These are phyloP conservation scores for Pseudomugil gertrudae DNA, from an alignment of 2,797 vertebrate species.

Conservation along the genomic window DNA sequence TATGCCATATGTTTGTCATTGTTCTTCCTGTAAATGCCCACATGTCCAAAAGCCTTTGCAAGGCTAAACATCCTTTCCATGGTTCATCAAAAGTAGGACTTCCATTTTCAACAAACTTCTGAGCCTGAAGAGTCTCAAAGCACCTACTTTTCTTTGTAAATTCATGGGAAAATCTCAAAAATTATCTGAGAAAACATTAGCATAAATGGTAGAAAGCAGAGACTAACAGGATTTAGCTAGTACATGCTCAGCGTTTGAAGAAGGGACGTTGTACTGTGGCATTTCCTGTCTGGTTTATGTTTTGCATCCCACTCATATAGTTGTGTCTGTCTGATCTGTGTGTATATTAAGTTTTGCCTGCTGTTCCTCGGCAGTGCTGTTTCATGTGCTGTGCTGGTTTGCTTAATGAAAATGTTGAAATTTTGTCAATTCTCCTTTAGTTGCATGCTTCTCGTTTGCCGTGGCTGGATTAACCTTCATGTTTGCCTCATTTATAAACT, in stretches of 20 bases:
- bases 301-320: slow-evolving; percentile 34
- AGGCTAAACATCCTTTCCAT: slow-evolving; percentile 32
- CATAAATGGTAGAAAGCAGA: slow-evolving; percentile 11
- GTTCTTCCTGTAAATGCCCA: slow-evolving; percentile 30
- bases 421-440: neutral
- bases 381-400: neutral
- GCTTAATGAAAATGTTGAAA: too few species aligned
- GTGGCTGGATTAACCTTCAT: slow-evolving; percentile 37
- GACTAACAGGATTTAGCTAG: slow-evolving; percentile 22
- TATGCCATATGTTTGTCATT: slow-evolving; percentile 23
- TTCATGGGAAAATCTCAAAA: slow-evolving; percentile 2
- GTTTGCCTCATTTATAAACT: slow-evolving; percentile 32
- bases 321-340: slow-evolving; percentile 21
- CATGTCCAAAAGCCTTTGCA: slow-evolving; percentile 43
- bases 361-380: slow-evolving; percentile 9
- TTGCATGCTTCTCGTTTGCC: slow-evolving; percentile 55
- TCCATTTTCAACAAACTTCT: slow-evolving; percentile 12
- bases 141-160: slow-evolving; percentile 11
- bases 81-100: slow-evolving; percentile 29
- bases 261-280: slow-evolving; percentile 12
- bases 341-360: slow-evolving; percentile 18
- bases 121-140: slow-evolving; percentile 21
- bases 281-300: slow-evolving; percentile 24
- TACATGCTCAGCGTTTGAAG: slow-evolving; percentile 49
- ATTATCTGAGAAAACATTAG: neutral